Base-by-base conservation (phyloP, 2,888 invertebrate genomes). In the Brachyptera risi region DNA sequence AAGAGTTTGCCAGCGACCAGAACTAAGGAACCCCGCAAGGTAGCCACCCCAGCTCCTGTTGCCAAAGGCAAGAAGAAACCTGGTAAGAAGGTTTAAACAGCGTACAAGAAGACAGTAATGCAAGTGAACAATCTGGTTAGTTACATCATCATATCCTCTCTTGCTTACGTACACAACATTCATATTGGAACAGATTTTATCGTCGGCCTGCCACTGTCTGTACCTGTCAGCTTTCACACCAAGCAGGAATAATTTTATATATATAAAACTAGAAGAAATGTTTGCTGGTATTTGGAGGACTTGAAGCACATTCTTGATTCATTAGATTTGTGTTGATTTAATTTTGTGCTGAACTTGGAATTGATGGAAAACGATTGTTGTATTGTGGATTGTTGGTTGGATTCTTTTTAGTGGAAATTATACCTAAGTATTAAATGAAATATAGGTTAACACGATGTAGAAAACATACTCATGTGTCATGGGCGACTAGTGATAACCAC, bases 51-150 rank as follows among this genome's bases (percentile, higher is more conserved):
- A 9, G 38, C 63, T 13, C 7, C 23, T 7, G 47, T 24, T 3
- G 11, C 54, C 37, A 62, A 64, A 47, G 64, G 60, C n/a, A 59
- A 61, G 51, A 66, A 66, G 64, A 66, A 65, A 58, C 58, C 61
- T 19, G 65, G 63, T 51, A 65, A 65, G 64, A 65, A 65, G 62
- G 65, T 64, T 47, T 65, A 65, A 59, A 50, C 24, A 9, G 27
- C 24, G 26, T 21, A 17, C 31, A 2, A 7, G 24, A 3, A 7
- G 40, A 40, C 40, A 15, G 19, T 15, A n/a, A 17, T 5, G 23
- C 47, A 47, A 23, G 21, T 31, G 44, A 44, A 44, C 44, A 17
- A 21, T 11, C 19, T 31, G 31, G 31, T 31, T 31, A 31, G 11
- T 31, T 31, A 31, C 11, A 31, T 7, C 42, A 44, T 42, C 56